Evolutionary conservation across 2,888 invertebrate genomes (phyloP), one percentile per base, ranked within the genome.

Genomic region (Andricus quercusramuli): DNA sequence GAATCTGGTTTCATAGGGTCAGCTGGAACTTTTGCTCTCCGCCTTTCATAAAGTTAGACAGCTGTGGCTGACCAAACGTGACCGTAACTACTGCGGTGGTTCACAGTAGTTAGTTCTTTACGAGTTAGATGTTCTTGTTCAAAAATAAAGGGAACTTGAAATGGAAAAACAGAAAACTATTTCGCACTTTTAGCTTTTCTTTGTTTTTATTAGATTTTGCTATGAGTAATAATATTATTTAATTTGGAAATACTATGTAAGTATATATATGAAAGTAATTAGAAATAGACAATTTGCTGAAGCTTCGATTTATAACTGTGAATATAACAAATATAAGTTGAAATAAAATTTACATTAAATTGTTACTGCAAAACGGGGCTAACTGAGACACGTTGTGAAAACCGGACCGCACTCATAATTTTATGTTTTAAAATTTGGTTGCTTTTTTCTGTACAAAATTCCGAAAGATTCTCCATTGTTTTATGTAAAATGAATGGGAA

Each of bases 61-160:
- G 70, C 51, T 47, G 70, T 51, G 70, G 70, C 70, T 70, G 70
- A 70, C 70, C 70, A 70, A 70, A 70, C 70, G 70, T 51, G 70
- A 70, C 70, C 70, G 29, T 47, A 70, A 70, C 70, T 70, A 51
- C 70, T 70, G 29, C 51, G n/a, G 70, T 56, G 44, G 66, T 70
- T 70, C 25, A 70, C 68, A 70, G 25, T 70, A 47, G 44, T n/a
- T 68, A 29, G 47, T 47, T 47, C 66, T 70, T 70, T 70, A 56
- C 51, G 70, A 70, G 51, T 32, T 20, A 56, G 51, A 32, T 32
- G 51, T 15, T 6, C 62, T 62, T 25, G 62, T 62, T 62, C 62
- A 15, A 62, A 62, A 62, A 62, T 62, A 62, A 62, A 25, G 25
- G 25, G 5, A 62, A 56, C n/a, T n/a, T n/a, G 9, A 9, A 56